A percentile compares a stretch with the other conserved stretches of the same genome.
phyloP scores from a whole-genome alignment of 1,140 invertebrate genomes.

The Andrena cerasifolii region DNA sequence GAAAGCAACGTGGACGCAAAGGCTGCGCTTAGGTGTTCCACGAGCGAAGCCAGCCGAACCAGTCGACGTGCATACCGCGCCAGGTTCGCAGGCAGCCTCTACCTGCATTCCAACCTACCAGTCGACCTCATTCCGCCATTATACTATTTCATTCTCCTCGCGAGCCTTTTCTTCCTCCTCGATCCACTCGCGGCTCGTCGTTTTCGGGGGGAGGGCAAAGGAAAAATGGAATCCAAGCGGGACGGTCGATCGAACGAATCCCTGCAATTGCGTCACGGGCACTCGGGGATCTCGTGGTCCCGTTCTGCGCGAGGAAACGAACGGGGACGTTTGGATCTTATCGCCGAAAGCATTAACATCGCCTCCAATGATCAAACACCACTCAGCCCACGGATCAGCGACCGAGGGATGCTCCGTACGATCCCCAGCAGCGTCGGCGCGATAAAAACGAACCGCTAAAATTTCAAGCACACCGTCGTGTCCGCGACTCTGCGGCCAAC shows the following conservation, averaged over 20 bases:
- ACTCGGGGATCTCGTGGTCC: too few species aligned
- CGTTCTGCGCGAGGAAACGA: too few species aligned
- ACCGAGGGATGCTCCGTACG: too few species aligned
- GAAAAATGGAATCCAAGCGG: conserved; percentile 27
- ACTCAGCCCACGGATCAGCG: too few species aligned
- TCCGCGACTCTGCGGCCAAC: background rate
- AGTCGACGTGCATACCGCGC: conserved; percentile 69
- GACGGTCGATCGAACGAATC: background rate
- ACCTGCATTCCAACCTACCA: conserved; percentile 78
- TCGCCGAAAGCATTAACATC: too few species aligned
- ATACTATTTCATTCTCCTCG: conserved; percentile 73
- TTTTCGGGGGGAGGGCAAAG: background rate
- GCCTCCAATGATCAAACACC: too few species aligned
- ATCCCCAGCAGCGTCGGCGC: too few species aligned
- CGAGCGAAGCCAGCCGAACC: conserved; percentile 46
- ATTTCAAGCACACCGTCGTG: too few species aligned
- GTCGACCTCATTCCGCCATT: conserved; percentile 78
- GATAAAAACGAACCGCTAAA: too few species aligned
- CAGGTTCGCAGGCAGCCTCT: conserved; percentile 70
- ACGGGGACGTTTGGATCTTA: too few species aligned
- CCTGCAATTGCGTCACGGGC: too few species aligned
- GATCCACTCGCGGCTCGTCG: conserved; percentile 14
- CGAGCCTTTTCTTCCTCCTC: conserved; percentile 42
- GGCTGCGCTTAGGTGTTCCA: conserved; percentile 47
- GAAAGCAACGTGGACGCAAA: conserved; percentile 40